These are phyloP conservation scores for Drosophila sechellia DNA, from an alignment of 1,140 invertebrate species.

Conservation along the genomic window DNA sequence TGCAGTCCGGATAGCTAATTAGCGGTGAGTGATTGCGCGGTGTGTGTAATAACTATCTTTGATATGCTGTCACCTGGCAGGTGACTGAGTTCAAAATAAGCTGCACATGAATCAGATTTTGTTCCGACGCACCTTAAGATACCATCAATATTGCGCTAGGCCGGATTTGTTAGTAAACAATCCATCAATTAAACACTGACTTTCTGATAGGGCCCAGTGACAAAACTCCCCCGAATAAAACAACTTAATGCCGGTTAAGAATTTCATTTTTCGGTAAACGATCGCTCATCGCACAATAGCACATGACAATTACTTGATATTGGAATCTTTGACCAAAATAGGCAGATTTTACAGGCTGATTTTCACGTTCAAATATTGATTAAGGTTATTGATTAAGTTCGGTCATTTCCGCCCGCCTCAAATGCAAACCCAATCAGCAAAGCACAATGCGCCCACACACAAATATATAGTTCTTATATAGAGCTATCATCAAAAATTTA, in stretches of 20 bases:
- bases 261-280: slow-evolving; percentile 27
- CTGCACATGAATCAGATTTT: slow-evolving; percentile 39
- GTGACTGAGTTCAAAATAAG: slow-evolving; percentile 17
- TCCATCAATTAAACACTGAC: slow-evolving; percentile 38
- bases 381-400: slow-evolving; percentile 34
- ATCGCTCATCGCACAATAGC: slow-evolving; percentile 33
- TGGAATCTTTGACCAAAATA: slow-evolving; percentile 19
- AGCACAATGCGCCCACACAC: slow-evolving; percentile 2
- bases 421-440: neutral
- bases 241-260: slow-evolving; percentile 44
- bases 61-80: slow-evolving; percentile 41
- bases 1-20: slow-evolving; percentile 53
- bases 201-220: slow-evolving; percentile 11
- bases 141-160: slow-evolving; percentile 34
- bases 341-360: neutral
- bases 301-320: slow-evolving; percentile 40
- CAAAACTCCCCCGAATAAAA: slow-evolving; percentile 27
- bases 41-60: slow-evolving; percentile 43
- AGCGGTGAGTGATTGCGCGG: slow-evolving; percentile 45
- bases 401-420: slow-evolving; percentile 23
- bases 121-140: slow-evolving; percentile 15
- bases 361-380: slow-evolving; percentile 34
- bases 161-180: slow-evolving; percentile 30
- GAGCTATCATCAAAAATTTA: slow-evolving; percentile 25
- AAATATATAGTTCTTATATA: slow-evolving; percentile 15